A percentile compares a stretch with the other conserved stretches of the same genome.
phyloP scores from a whole-genome alignment of 2,113 vertebrate species.

The Naja naja region DNA sequence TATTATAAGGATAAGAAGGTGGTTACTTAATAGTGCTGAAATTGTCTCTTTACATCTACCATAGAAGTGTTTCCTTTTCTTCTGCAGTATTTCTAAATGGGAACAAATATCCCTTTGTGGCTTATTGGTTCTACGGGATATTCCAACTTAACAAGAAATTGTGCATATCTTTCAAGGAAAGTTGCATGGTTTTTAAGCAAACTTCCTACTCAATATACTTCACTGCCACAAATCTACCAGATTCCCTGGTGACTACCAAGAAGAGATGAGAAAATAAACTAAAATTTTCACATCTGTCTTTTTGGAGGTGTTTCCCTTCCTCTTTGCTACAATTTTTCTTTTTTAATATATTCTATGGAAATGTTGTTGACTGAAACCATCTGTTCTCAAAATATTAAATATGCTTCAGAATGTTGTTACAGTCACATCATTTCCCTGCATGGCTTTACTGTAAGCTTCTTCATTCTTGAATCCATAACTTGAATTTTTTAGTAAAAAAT shows the following conservation, averaged over 20 bases:
- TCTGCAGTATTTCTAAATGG: neutral
- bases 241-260: neutral
- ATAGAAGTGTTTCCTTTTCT: neutral
- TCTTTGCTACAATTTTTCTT: neutral
- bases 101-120: neutral
- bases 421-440: neutral
- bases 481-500: neutral
- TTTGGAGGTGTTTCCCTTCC: neutral
- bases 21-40: neutral
- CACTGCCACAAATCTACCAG: neutral
- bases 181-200: neutral
- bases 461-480: neutral
- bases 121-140: neutral
- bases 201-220: neutral
- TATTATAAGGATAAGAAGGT: slow-evolving; percentile 5
- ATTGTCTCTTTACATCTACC: neutral
- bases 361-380: neutral
- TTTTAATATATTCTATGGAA: neutral
- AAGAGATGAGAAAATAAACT: neutral
- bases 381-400: neutral
- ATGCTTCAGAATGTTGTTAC: neutral
- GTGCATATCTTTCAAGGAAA: neutral
- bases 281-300: neutral
- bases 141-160: neutral
- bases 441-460: neutral